Evolutionary conservation across 2,113 vertebrate species (phyloP).

Genomic region (Tychaedon coryphoeus): DNA sequence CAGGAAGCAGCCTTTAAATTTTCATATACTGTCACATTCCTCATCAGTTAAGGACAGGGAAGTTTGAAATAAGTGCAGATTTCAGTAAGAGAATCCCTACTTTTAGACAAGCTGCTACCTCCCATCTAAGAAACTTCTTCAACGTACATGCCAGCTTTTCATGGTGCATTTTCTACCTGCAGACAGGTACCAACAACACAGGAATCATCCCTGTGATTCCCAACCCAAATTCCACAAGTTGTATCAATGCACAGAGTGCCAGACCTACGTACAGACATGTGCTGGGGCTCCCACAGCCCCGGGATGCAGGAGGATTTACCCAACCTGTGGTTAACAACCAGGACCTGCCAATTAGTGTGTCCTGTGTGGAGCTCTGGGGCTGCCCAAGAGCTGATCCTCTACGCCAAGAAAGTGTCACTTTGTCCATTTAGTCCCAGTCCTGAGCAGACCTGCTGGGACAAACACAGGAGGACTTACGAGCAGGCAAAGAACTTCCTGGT

Average conservation of each 20-base stretch:
- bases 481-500: background rate
- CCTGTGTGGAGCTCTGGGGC: background rate
- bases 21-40: background rate
- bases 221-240: fast-evolving
- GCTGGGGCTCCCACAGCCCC: background rate
- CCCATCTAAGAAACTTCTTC: background rate
- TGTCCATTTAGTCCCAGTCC: background rate
- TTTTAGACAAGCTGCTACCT: background rate
- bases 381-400: background rate
- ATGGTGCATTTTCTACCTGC: fast-evolving
- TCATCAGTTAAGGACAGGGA: background rate
- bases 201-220: background rate
- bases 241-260: background rate
- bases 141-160: background rate
- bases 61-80: background rate
- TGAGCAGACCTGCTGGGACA: background rate
- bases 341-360: background rate
- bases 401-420: background rate
- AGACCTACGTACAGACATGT: fast-evolving
- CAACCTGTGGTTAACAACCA: fast-evolving
- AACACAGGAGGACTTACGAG: background rate
- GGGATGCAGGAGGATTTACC: fast-evolving
- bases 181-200: background rate
- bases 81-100: background rate
- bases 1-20: background rate